Percentiles rank a stretch among this genome's conserved stretches.
These are phyloP conservation scores for Nansenia antarctica DNA, from an alignment of 2,113 vertebrate genomes.

Conservation along the genomic window DNA sequence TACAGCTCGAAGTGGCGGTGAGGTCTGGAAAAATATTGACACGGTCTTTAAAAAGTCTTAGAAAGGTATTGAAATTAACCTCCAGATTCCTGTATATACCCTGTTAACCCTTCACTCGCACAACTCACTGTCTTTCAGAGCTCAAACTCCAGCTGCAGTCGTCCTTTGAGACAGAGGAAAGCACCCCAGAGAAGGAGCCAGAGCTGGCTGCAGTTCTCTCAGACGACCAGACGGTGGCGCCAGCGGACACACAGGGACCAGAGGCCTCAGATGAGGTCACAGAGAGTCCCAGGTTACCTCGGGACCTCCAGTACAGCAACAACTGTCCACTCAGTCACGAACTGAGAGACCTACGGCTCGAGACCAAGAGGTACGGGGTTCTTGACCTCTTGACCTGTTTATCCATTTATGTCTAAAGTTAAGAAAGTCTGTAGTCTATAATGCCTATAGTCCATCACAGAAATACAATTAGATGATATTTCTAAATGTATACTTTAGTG, in stretches of 20 bases:
- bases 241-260: neutral
- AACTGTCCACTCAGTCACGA: conserved; percentile 61
- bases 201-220: conserved; percentile 20
- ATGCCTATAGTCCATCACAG: too few relatives aligned
- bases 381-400: conserved; percentile 1
- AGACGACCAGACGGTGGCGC: conserved; percentile 17
- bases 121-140: conserved; percentile 61
- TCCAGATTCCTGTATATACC: too few relatives aligned
- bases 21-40: too few relatives aligned
- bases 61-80: too few relatives aligned
- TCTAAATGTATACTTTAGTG: too few relatives aligned
- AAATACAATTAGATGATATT: too few relatives aligned
- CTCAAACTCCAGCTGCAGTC: conserved; percentile 75
- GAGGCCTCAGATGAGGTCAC: neutral
- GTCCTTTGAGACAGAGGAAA: conserved; percentile 71
- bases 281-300: neutral
- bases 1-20: too few relatives aligned
- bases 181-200: conserved; percentile 39
- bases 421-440: too few relatives aligned
- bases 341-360: conserved; percentile 69
- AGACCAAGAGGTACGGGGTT: conserved; percentile 75
- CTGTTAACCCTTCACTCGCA: neutral
- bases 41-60: too few relatives aligned
- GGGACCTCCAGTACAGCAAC: conserved; percentile 9
- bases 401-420: too few relatives aligned